Evolutionary conservation across 2,797 vertebrate genomes (phyloP).

Genomic region (Pempheris klunzingeri): DNA sequence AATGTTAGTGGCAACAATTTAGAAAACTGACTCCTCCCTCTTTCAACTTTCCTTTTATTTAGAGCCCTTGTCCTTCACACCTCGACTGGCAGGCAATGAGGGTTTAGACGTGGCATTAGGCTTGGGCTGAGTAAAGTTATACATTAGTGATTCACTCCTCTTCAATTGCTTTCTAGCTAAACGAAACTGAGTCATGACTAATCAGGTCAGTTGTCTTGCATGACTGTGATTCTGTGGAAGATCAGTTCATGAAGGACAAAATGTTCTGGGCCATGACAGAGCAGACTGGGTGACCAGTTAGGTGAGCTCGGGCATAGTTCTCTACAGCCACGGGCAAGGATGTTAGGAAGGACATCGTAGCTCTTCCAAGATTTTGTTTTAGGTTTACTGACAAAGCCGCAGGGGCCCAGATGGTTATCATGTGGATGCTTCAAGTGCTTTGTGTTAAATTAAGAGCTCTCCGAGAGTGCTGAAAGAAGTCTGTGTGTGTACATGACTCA

Average conservation of each 20-base stretch:
- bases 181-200: slow-evolving; percentile 17
- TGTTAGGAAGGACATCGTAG: slow-evolving; percentile 36
- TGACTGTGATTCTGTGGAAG: slow-evolving; percentile 43
- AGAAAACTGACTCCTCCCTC: slow-evolving; percentile 63
- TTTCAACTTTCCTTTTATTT: slow-evolving; percentile 76
- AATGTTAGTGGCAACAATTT: slow-evolving; percentile 58
- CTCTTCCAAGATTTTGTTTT: slow-evolving; percentile 25
- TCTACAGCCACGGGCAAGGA: slow-evolving; percentile 21
- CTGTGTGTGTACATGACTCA: slow-evolving; percentile 14
- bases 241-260: slow-evolving; percentile 44
- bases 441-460: slow-evolving; percentile 51
- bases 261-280: slow-evolving; percentile 11
- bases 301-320: slow-evolving; percentile 3
- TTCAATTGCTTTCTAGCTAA: slow-evolving; percentile 49
- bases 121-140: slow-evolving; percentile 27
- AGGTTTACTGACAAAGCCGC: no score
- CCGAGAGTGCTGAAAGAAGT: slow-evolving; percentile 34
- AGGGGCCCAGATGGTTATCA: no score
- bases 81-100: slow-evolving; percentile 65
- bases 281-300: slow-evolving; percentile 1
- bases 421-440: slow-evolving; percentile 43
- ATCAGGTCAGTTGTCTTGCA: slow-evolving; percentile 40
- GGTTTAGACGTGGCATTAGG: slow-evolving; percentile 50
- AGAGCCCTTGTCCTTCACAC: slow-evolving; percentile 83
- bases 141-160: slow-evolving; percentile 28